These are phyloP conservation scores for Cistogaster globosa DNA, from an alignment of 2,888 invertebrate species.

Conservation along the genomic window DNA sequence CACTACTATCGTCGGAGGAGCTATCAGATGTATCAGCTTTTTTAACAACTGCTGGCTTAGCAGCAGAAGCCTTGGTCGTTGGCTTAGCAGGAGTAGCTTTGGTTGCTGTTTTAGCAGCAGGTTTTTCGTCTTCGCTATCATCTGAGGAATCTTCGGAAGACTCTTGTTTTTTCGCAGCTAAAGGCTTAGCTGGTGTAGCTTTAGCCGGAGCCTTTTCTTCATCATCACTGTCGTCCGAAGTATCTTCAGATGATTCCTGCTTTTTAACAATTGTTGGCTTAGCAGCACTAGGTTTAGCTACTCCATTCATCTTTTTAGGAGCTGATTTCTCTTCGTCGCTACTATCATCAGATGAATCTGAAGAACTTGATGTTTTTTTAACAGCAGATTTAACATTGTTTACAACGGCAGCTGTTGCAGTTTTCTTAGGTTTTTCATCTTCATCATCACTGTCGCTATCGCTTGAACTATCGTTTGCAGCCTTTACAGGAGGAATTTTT, in stretches of 20 bases:
- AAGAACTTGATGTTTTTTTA: conserved; percentile 61
- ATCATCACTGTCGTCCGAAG: conserved; percentile 82
- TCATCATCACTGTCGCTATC: conserved; percentile 81
- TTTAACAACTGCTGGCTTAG: conserved; percentile 50
- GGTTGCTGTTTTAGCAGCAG: conserved; percentile 63
- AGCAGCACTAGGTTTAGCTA: conserved; percentile 68
- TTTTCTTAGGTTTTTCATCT: conserved; percentile 54
- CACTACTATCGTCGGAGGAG: conserved; percentile 74
- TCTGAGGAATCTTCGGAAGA: conserved; percentile 73
- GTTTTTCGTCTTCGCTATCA: conserved; percentile 74
- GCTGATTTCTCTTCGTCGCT: conserved; percentile 69
- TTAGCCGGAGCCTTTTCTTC: conserved; percentile 72
- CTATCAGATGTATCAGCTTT: conserved; percentile 74
- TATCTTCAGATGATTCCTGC: conserved; percentile 78
- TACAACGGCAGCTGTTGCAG: conserved; percentile 16
- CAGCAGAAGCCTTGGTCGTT: conserved; percentile 65
- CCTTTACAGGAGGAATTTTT: conserved; percentile 81
- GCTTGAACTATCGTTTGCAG: conserved; percentile 77
- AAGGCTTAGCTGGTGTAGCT: conserved; percentile 64
- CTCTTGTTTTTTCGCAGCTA: conserved; percentile 23
- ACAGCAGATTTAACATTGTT: conserved; percentile 57
- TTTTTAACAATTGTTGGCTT: conserved; percentile 64
- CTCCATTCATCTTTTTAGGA: conserved; percentile 50
- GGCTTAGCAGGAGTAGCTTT: conserved; percentile 35
- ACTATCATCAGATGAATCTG: conserved; percentile 72